phyloP scores from a whole-genome alignment of 2,797 vertebrate species.

The Chrosomus eos region DNA sequence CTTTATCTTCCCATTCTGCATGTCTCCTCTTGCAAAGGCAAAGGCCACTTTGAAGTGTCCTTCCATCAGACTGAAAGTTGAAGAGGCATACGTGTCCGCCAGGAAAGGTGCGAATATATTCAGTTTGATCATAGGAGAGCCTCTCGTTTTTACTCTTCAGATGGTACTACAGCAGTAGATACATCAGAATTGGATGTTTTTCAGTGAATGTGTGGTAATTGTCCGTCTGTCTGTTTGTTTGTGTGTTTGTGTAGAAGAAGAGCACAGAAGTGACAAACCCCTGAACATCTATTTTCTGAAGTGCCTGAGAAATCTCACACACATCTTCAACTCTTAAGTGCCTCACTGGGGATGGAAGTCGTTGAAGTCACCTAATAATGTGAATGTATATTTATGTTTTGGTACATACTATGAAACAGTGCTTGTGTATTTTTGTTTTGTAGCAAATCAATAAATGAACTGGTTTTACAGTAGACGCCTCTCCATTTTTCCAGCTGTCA shows the following conservation, averaged over 20 bases:
- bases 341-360: background rate
- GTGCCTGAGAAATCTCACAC: constrained; percentile 88
- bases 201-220: background rate
- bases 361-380: constrained; percentile 5
- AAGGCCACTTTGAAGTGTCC: constrained; percentile 92
- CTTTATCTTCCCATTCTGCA: constrained; percentile 1
- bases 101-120: constrained; percentile 81
- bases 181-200: background rate
- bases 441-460: constrained; percentile 27
- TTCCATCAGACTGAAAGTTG: constrained; percentile 86
- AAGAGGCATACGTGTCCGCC: constrained; percentile 80
- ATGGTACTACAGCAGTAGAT: constrained; percentile 13
- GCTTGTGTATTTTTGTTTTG: background rate
- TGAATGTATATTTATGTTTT: constrained; percentile 22
- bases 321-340: constrained; percentile 82
- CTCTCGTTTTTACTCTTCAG: background rate
- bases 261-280: constrained; percentile 71
- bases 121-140: constrained; percentile 48
- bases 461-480: background rate
- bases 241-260: constrained; percentile 72
- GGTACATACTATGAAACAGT: background rate
- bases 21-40: constrained; percentile 78
- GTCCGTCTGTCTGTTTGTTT: constrained; percentile 28
- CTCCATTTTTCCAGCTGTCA: background rate
- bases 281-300: constrained; percentile 82